These are phyloP conservation scores for Pasiphila rectangulata DNA, from an alignment of 2,888 invertebrate species.

Conservation along the genomic window DNA sequence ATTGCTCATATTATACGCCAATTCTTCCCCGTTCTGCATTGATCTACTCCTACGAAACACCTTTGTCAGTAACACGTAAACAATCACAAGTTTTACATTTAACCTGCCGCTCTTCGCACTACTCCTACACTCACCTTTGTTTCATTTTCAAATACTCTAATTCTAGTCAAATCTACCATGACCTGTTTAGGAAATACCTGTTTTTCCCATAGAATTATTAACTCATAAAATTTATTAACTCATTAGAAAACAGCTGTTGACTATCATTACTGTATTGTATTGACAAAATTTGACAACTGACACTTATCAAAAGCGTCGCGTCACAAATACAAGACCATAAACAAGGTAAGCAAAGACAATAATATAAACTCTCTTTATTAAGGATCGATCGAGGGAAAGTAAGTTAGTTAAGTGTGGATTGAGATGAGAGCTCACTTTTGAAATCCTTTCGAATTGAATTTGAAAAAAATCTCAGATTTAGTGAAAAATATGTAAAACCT, in stretches of 20 bases:
- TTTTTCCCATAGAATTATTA: slow-evolving; percentile 36
- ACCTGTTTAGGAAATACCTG: slow-evolving; percentile 57
- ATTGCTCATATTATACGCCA: slow-evolving; percentile 58
- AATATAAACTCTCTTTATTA: too few relatives aligned
- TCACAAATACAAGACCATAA: slow-evolving; percentile 1
- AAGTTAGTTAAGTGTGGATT: too few relatives aligned
- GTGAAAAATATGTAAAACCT: too few relatives aligned
- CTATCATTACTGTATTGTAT: slow-evolving; percentile 36
- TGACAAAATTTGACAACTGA: slow-evolving; percentile 37
- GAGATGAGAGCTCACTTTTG: too few relatives aligned
- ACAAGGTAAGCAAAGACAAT: neutral
- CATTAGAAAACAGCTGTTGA: slow-evolving; percentile 59
- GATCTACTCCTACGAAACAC: slow-evolving; percentile 60
- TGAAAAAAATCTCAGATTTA: too few relatives aligned
- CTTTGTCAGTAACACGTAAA: slow-evolving; percentile 59
- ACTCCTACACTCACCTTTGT: slow-evolving; percentile 67
- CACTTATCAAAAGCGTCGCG: slow-evolving; percentile 6
- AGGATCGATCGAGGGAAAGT: too few relatives aligned
- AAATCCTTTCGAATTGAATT: too few relatives aligned
- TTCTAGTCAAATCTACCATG: slow-evolving; percentile 65
- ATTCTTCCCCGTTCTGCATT: slow-evolving; percentile 67
- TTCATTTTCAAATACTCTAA: slow-evolving; percentile 68
- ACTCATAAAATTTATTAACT: slow-evolving; percentile 29
- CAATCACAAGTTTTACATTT: too few relatives aligned
- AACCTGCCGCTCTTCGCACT: too few relatives aligned